Conservation (phyloP, 2,888 invertebrate species). For the Cabera pusaria region DNA sequence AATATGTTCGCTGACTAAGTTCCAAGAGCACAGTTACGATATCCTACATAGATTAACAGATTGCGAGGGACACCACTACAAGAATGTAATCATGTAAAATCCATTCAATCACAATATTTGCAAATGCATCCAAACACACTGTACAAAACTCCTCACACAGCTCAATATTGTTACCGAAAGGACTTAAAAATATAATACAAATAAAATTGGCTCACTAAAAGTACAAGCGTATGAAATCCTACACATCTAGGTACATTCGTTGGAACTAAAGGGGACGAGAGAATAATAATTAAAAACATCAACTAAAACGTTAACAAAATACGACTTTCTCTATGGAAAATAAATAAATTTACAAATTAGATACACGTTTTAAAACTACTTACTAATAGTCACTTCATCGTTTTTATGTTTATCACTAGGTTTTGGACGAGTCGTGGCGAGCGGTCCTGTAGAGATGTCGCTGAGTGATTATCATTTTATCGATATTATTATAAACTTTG, state of each 20-base stretch:
- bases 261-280: slow-evolving; percentile 74
- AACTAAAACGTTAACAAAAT: slow-evolving; percentile 84
- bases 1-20: slow-evolving; percentile 36
- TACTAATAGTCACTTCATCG: slow-evolving; percentile 76
- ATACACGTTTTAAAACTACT: slow-evolving; percentile 76
- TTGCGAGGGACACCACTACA: slow-evolving; percentile 58
- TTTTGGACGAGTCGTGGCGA: slow-evolving; percentile 54
- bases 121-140: slow-evolving; percentile 55
- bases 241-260: slow-evolving; percentile 76
- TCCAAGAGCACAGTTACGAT: slow-evolving; percentile 32
- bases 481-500: slow-evolving; percentile 13
- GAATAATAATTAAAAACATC: slow-evolving; percentile 72
- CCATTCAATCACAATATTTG: slow-evolving; percentile 67
- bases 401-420: slow-evolving; percentile 70
- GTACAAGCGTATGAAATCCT: slow-evolving; percentile 82
- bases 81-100: slow-evolving; percentile 60
- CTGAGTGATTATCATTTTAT: slow-evolving; percentile 13
- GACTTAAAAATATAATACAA: slow-evolving; percentile 73
- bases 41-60: slow-evolving; percentile 47
- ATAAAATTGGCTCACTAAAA: slow-evolving; percentile 76
- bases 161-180: slow-evolving; percentile 64
- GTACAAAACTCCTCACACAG: slow-evolving; percentile 59
- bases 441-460: slow-evolving; percentile 37
- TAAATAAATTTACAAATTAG: slow-evolving; percentile 82
- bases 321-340: slow-evolving; percentile 82